Evolutionary conservation across 2,888 invertebrate genomes (phyloP).

Genomic region (Himalopsyche tibetana): DNA sequence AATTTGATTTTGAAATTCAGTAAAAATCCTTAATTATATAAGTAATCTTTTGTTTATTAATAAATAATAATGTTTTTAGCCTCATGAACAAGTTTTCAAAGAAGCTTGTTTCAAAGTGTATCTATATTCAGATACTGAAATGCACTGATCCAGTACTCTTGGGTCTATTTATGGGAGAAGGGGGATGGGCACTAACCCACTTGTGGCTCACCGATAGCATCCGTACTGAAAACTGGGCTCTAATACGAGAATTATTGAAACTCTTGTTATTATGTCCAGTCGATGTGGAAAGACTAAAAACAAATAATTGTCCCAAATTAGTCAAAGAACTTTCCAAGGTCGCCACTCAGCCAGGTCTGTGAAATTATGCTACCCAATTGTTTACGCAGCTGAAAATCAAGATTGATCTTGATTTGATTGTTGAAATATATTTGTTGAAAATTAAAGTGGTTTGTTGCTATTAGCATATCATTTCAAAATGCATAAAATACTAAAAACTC

Average conservation of each 20-base stretch:
- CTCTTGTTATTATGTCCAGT: constrained; percentile 92
- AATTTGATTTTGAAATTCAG: too few species aligned
- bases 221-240: constrained; percentile 88
- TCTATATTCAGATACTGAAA: constrained; percentile 94
- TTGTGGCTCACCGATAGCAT: constrained; percentile 94
- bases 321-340: constrained; percentile 92
- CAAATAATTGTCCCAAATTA: constrained; percentile 93
- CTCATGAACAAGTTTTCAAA: constrained; percentile 97
- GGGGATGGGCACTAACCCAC: constrained; percentile 94
- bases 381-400: too few species aligned
- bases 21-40: too few species aligned
- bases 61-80: constrained; percentile 77
- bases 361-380: constrained; percentile 50
- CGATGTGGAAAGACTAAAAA: constrained; percentile 91
- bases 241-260: constrained; percentile 91
- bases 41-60: constrained; percentile 20
- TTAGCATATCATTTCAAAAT: too few species aligned
- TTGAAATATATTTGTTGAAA: too few species aligned
- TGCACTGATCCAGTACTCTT: constrained; percentile 89
- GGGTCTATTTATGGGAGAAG: constrained; percentile 91
- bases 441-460: too few species aligned
- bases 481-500: too few species aligned
- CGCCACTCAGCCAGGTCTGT: constrained; percentile 87
- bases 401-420: too few species aligned
- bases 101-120: constrained; percentile 96